Conservation (phyloP, 2,113 vertebrate genomes). For the Gallinago paraguaiae region DNA sequence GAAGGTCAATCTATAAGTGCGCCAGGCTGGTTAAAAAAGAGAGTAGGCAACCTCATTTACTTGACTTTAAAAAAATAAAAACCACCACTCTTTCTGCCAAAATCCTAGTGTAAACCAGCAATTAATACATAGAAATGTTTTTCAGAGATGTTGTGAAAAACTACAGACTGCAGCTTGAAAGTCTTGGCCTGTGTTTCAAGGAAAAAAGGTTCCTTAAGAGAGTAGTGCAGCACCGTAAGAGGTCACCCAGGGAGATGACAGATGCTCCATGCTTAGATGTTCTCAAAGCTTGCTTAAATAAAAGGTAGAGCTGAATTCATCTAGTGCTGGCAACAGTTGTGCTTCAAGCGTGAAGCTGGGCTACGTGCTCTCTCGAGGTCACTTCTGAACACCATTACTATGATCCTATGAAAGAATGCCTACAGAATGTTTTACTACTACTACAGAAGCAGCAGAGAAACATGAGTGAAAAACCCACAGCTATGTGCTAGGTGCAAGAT, state of each 20-base stretch:
- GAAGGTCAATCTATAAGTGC: background rate
- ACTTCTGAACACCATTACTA: background rate
- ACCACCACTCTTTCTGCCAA: background rate
- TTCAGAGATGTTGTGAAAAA: background rate
- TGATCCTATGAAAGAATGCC: background rate
- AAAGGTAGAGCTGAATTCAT: background rate
- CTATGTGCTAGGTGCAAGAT: background rate
- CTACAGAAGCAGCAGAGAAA: rapidly evolving
- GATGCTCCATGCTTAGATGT: background rate
- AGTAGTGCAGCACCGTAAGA: background rate
- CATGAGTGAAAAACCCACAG: background rate
- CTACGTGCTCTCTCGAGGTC: background rate
- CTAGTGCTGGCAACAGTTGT: background rate
- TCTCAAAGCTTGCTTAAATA: background rate
- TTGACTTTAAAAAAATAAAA: background rate
- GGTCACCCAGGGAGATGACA: background rate
- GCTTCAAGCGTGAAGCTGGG: background rate
- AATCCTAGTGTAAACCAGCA: background rate
- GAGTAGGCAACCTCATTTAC: background rate
- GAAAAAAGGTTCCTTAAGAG: background rate
- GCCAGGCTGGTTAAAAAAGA: background rate
- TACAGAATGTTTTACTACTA: background rate
- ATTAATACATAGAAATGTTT: background rate
- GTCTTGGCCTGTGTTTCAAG: background rate
- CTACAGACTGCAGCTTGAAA: background rate